Evolutionary conservation across 2,113 vertebrate species (phyloP), one percentile per base, ranked within the genome.

Genomic region (Upupa epops): DNA sequence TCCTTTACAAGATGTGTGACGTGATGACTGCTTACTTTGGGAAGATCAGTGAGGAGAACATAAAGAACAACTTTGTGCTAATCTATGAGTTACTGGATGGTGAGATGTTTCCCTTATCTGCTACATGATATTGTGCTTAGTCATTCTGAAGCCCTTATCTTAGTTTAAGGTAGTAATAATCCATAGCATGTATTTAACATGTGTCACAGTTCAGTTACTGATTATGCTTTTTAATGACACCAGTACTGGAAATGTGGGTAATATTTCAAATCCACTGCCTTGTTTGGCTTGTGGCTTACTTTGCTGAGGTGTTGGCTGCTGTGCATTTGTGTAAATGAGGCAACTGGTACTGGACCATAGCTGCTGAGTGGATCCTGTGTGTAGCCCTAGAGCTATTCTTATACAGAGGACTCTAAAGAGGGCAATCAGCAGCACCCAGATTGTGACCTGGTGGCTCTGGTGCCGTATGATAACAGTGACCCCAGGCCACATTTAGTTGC

Each of bases 21-120:
- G 99, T 99, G 90, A 99, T 99, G 99, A 98, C 99, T 3, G 99
- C 99, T 64, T 99, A 99, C 96, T 99, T 99, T 1, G 99, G 99
- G 96, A 99, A 99, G 98, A 99, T 99, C 98, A 99, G 99, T 4
- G 99, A 99, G 92, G 99, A 99, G 96, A 99, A 99, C 97, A 99
- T 99, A 97, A 99, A 99, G 97, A 99, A 99, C 98, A 99, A 99
- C 98, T 99, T 99, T 29, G 99, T 99, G 94, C 98, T 99, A 91
- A 99, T 99, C 97, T 99, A 99, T 20, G 99, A 99, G 97, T 98
- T 99, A 51, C 97, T 99, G 95, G 99, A 99, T 48, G 99, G 99
- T 99, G 96, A 98, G 97, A 52, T 8, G 18, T 59, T 83, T 90
- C 51, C 15, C 18, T 83, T 80, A 17, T 12, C 31, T 42, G 8